Conservation (phyloP, 1,140 invertebrate genomes). For the Drosophila busckii region DNA sequence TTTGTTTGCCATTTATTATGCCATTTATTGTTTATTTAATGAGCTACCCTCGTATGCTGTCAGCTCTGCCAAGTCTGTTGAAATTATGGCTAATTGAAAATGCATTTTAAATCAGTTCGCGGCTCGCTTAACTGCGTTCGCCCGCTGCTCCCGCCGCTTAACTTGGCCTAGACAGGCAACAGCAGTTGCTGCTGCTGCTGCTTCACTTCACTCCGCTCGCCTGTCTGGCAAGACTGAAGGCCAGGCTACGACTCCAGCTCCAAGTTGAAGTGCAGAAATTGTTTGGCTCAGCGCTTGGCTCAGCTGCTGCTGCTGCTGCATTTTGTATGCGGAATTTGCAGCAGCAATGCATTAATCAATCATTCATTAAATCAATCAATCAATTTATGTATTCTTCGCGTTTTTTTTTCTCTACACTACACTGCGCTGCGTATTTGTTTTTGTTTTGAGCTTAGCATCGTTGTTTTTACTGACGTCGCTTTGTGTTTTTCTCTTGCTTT, state of each 20-base stretch:
- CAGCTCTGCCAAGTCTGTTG: constrained; percentile 28
- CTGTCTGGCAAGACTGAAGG: constrained; percentile 63
- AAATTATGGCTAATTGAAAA: constrained; percentile 70
- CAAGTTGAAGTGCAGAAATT: neutral
- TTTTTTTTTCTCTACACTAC: constrained; percentile 26
- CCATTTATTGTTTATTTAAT: neutral
- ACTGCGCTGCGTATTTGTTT: constrained; percentile 24
- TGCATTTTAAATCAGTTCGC: constrained; percentile 64
- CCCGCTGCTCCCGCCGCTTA: neutral
- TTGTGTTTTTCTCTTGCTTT: constrained; percentile 12
- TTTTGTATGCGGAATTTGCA: constrained; percentile 74
- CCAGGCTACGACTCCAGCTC: constrained; percentile 45
- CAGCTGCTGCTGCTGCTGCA: constrained; percentile 32
- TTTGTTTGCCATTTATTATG: neutral
- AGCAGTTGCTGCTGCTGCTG: neutral
- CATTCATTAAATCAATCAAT: constrained; percentile 78
- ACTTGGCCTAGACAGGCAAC: constrained; percentile 11
- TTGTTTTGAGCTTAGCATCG: constrained; percentile 7
- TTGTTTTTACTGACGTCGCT: constrained; percentile 21
- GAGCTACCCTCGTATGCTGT: constrained; percentile 1
- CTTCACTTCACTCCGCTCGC: constrained; percentile 28
- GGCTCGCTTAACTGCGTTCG: constrained; percentile 29
- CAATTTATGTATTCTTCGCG: constrained; percentile 69
- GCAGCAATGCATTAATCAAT: constrained; percentile 76
- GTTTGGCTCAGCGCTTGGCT: neutral